A percentile compares a stretch with the other conserved stretches of the same genome.
phyloP scores from a whole-genome alignment of 2,888 invertebrate species.

The Andrena praecox region DNA sequence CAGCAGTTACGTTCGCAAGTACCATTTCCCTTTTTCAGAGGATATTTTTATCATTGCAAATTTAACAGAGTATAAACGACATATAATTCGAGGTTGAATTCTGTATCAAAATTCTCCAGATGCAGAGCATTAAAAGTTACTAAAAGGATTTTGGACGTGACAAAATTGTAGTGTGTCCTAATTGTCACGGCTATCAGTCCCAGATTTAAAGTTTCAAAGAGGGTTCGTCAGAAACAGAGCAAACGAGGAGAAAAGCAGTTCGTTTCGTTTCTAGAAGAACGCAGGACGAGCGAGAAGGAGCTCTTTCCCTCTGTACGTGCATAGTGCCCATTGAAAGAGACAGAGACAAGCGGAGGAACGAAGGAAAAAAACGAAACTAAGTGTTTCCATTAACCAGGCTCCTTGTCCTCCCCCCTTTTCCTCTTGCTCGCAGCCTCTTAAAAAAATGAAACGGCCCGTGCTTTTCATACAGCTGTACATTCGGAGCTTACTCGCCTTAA shows the following conservation, averaged over 20 bases:
- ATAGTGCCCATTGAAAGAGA: conserved; percentile 43
- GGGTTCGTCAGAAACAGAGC: background rate
- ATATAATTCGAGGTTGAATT: background rate
- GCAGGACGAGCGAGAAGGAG: conserved; percentile 17
- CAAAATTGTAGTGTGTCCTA: background rate
- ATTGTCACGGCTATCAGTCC: conserved; percentile 1
- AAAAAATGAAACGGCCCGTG: conserved; percentile 57
- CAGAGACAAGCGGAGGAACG: conserved; percentile 26
- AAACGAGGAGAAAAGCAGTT: conserved; percentile 26
- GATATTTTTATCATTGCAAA: no score
- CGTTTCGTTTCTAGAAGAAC: background rate
- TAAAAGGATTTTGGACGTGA: background rate
- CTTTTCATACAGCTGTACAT: conserved; percentile 52
- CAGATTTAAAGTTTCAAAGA: background rate
- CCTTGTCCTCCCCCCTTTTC: conserved; percentile 21
- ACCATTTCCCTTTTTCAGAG: no score
- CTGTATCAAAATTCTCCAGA: background rate
- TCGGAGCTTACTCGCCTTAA: conserved; percentile 45
- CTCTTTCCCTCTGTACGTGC: conserved; percentile 6
- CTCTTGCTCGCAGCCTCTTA: conserved; percentile 40
- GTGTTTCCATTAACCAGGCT: conserved; percentile 63
- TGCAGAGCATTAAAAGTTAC: background rate
- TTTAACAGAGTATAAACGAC: background rate
- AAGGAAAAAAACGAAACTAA: conserved; percentile 48
- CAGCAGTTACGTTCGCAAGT: no score